Evolutionary conservation across 2,113 vertebrate species (phyloP).

Genomic region (Acrocephalus kingi): DNA sequence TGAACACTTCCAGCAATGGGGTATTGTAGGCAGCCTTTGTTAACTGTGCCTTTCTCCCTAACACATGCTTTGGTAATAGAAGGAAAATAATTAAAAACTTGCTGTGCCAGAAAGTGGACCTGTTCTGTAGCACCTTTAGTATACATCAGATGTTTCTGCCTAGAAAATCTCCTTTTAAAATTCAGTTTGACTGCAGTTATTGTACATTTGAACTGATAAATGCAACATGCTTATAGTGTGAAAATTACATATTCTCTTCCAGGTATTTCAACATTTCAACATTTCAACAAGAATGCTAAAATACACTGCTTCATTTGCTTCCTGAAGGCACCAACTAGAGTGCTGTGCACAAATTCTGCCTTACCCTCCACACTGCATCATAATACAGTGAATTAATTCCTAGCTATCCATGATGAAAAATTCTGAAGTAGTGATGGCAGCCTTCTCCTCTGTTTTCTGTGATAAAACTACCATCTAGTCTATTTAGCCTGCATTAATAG

Average conservation of each 20-base stretch:
- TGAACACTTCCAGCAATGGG: not conserved
- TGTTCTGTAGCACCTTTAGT: not conserved
- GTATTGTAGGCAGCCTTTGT: not conserved
- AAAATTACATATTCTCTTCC: not conserved
- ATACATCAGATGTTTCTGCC: not conserved
- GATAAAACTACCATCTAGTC: not conserved
- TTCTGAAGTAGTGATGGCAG: not conserved
- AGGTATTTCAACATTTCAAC: not conserved
- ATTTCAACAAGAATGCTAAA: not conserved
- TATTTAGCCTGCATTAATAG: not conserved
- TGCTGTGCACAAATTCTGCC: accelerated
- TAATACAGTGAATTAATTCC: not conserved
- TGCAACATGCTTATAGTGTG: accelerated
- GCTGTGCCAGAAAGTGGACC: not conserved
- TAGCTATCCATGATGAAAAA: not conserved
- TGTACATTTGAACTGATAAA: not conserved
- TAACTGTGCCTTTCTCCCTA: not conserved
- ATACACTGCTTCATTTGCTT: not conserved
- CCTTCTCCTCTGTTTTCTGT: not conserved
- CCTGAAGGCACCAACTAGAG: not conserved
- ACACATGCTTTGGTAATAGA: not conserved
- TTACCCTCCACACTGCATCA: not conserved
- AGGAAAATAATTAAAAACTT: not conserved
- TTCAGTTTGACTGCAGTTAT: not conserved
- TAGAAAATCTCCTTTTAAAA: not conserved